These are phyloP conservation scores for Ammodytes marinus DNA, from an alignment of 2,113 vertebrate species.

Conservation along the genomic window DNA sequence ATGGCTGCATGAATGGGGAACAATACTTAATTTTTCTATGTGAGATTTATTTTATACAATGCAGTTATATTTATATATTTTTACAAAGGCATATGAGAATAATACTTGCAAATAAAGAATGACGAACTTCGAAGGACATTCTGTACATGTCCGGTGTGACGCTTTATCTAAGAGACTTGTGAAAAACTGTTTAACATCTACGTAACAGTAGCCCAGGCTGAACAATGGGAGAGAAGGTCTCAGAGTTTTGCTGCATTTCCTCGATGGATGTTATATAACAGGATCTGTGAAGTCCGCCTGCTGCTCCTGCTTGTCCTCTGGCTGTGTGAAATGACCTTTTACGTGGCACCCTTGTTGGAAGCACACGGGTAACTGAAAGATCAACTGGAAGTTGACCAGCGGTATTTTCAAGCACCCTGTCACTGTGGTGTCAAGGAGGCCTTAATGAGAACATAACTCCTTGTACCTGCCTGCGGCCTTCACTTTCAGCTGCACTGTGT, in stretches of 20 bases:
- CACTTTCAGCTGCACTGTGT: constrained; percentile 1
- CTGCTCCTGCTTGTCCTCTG: constrained; percentile 13
- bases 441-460: constrained; percentile 30
- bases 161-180: not conserved
- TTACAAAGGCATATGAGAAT: not conserved
- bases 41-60: not conserved
- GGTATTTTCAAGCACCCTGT: constrained; percentile 18
- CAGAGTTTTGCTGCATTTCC: not conserved
- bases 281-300: constrained; percentile 12
- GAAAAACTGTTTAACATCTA: not conserved
- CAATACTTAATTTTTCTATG: not conserved
- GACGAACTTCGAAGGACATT: not conserved
- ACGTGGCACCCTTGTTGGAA: constrained; percentile 26
- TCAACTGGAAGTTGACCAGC: constrained; percentile 41
- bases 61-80: not conserved
- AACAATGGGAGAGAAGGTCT: constrained; percentile 1
- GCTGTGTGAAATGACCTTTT: constrained; percentile 43
- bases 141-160: not conserved
- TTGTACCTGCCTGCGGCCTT: constrained; percentile 21
- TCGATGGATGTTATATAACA: constrained; percentile 27
- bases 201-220: not conserved
- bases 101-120: not conserved
- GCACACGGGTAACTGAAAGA: constrained; percentile 23
- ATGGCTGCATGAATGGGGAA: not conserved
- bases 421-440: constrained; percentile 36